Conservation (phyloP, 2,113 vertebrate genomes). For the Orcinus orca region DNA sequence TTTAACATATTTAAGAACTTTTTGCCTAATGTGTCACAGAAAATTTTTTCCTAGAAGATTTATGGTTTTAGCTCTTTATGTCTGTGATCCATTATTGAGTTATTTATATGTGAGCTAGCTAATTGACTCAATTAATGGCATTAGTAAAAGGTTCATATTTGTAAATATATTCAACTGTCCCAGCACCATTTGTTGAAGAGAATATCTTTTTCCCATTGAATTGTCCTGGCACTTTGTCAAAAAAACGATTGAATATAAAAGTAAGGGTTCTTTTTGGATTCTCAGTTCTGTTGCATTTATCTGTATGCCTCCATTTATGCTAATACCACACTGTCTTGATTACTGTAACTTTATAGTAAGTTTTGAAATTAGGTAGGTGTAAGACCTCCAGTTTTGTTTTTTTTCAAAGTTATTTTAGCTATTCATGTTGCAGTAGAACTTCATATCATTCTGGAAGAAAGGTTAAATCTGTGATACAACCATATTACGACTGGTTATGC, state of each 20-base stretch:
- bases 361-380: neutral
- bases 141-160: neutral
- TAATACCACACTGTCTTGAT: neutral
- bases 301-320: neutral
- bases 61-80: neutral
- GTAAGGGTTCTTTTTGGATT: neutral
- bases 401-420: constrained; percentile 13
- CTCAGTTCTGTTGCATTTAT: neutral
- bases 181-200: neutral
- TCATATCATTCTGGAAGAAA: neutral
- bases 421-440: neutral
- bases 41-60: neutral
- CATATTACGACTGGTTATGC: neutral
- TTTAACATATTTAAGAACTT: neutral
- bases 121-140: neutral
- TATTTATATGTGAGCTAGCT: neutral
- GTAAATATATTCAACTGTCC: neutral
- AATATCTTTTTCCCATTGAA: neutral
- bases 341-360: neutral
- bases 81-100: neutral
- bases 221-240: neutral
- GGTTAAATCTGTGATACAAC: neutral
- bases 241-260: neutral
- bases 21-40: neutral
- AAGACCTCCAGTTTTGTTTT: neutral